These are phyloP conservation scores for Burhinus bistriatus DNA, from an alignment of 2,113 vertebrate genomes.

Conservation along the genomic window DNA sequence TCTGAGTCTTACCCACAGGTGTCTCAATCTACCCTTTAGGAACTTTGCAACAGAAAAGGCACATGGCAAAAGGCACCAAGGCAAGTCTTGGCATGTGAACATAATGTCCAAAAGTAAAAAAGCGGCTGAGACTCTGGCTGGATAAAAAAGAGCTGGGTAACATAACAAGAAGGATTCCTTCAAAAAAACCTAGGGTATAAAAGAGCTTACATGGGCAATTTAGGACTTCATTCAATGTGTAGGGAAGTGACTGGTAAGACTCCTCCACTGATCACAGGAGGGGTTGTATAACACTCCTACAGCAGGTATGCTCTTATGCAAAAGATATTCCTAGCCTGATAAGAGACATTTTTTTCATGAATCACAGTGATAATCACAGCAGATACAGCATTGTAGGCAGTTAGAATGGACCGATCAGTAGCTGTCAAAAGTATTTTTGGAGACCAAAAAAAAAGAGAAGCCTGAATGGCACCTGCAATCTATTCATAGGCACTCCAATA, in stretches of 20 bases:
- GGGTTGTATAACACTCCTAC: not conserved
- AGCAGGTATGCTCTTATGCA: not conserved
- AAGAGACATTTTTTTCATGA: not conserved
- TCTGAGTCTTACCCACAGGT: not conserved
- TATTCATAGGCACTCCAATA: not conserved
- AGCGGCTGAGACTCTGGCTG: not conserved
- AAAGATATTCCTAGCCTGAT: slow-evolving; percentile 3
- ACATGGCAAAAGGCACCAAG: not conserved
- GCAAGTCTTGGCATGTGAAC: not conserved
- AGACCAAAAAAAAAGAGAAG: not conserved
- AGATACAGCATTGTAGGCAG: not conserved
- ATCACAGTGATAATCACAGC: not conserved
- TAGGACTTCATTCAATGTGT: not conserved
- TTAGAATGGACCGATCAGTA: not conserved
- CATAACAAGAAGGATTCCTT: not conserved
- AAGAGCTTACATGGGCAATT: not conserved
- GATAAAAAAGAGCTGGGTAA: not conserved
- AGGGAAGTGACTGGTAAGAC: not conserved
- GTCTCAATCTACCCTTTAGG: not conserved
- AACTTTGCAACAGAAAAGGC: not conserved
- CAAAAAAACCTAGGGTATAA: not conserved
- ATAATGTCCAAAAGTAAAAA: not conserved
- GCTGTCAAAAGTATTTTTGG: not conserved
- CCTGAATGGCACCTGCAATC: slow-evolving; percentile 9
- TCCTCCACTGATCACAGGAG: not conserved